These are phyloP conservation scores for Jacana jacana DNA, from an alignment of 2,113 vertebrate genomes.

Conservation along the genomic window DNA sequence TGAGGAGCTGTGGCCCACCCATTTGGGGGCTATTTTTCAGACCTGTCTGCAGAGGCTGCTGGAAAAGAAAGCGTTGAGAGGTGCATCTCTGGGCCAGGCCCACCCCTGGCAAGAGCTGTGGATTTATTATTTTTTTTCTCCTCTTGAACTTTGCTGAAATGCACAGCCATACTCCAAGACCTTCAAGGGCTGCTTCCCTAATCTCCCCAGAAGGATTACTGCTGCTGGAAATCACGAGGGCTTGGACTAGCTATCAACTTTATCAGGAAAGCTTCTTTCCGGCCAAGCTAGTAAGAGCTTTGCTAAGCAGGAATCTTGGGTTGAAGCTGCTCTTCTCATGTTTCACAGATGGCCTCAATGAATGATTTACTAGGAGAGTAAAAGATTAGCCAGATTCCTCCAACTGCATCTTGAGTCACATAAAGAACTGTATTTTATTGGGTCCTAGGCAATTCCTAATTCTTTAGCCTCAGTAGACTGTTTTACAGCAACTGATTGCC, in stretches of 20 bases:
- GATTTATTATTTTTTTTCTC: background rate
- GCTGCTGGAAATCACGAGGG: constrained; percentile 25
- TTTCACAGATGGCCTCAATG: constrained; percentile 62
- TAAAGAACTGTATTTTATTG: background rate
- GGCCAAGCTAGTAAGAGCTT: constrained; percentile 22
- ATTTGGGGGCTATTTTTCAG: background rate
- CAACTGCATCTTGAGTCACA: background rate
- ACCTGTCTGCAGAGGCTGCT: background rate
- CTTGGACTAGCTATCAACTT: constrained; percentile 29
- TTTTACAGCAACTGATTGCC: constrained; percentile 7
- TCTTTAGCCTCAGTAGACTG: background rate
- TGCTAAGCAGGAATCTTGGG: background rate
- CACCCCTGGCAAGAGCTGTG: accelerated
- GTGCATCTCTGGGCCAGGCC: background rate
- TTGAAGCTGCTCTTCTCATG: constrained; percentile 36
- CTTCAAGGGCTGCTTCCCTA: background rate
- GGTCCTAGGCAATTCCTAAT: background rate
- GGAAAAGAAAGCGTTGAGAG: accelerated
- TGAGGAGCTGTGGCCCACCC: background rate
- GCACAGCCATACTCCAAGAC: background rate
- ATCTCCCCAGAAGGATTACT: constrained; percentile 40
- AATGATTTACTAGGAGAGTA: constrained; percentile 64
- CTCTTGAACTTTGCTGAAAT: background rate
- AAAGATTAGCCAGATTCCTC: constrained; percentile 63
- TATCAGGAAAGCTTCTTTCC: constrained; percentile 54